phyloP scores from a whole-genome alignment of 2,888 invertebrate species.

The Helicoverpa assulta region DNA sequence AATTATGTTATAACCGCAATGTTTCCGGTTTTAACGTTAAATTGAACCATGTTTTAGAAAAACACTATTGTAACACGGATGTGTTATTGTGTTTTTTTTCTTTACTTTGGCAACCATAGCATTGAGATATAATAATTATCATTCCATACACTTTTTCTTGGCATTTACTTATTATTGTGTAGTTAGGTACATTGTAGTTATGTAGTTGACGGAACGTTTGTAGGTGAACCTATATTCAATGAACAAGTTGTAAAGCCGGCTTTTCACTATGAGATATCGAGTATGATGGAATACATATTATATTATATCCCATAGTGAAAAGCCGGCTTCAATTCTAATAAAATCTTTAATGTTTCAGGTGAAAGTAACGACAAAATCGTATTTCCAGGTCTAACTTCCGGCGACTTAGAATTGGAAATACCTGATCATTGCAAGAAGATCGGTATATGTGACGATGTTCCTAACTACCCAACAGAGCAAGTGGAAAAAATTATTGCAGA shows the following conservation, averaged over 20 bases:
- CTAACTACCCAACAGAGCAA: slow-evolving; percentile 75
- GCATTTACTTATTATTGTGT: neutral
- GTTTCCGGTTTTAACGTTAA: slow-evolving; percentile 50
- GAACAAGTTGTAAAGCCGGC: too few species aligned
- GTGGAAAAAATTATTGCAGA: slow-evolving; percentile 65
- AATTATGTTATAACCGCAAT: slow-evolving; percentile 55
- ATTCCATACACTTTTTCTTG: slow-evolving; percentile 26
- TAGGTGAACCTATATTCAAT: neutral
- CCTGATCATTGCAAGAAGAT: slow-evolving; percentile 66
- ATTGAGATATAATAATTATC: slow-evolving; percentile 1
- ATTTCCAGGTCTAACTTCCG: slow-evolving; percentile 75
- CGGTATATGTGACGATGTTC: slow-evolving; percentile 75
- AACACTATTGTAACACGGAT: slow-evolving; percentile 56
- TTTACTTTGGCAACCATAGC: slow-evolving; percentile 15
- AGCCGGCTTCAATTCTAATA: too few species aligned
- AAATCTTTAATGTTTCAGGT: slow-evolving; percentile 52
- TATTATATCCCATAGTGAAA: too few species aligned
- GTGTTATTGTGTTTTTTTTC: slow-evolving; percentile 38
- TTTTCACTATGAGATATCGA: too few species aligned
- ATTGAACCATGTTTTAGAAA: slow-evolving; percentile 30
- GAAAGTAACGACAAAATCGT: slow-evolving; percentile 65
- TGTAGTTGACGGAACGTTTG: neutral
- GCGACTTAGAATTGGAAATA: slow-evolving; percentile 54
- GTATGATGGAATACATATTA: too few species aligned
- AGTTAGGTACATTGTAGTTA: neutral